Conservation (phyloP, 1,140 invertebrate genomes). For the Rhyzopertha dominica region DNA sequence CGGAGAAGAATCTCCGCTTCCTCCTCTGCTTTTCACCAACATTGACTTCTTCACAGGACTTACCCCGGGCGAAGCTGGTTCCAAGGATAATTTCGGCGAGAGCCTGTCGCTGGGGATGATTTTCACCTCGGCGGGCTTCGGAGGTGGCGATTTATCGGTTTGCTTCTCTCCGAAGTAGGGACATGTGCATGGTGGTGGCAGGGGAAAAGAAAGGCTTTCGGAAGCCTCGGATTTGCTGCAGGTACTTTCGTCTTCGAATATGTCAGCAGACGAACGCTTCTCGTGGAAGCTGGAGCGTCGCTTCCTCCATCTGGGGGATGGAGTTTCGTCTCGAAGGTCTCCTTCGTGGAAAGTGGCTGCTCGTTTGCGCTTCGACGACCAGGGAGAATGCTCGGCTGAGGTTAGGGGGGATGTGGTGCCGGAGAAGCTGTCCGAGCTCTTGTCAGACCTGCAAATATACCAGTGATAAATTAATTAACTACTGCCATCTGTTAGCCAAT, state of each 20-base stretch:
- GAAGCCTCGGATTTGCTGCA: slow-evolving; percentile 13
- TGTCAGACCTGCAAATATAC: slow-evolving; percentile 29
- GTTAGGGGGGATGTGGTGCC: slow-evolving; percentile 30
- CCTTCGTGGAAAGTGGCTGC: slow-evolving; percentile 54
- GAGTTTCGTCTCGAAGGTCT: slow-evolving; percentile 39
- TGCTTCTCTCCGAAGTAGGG: slow-evolving; percentile 67
- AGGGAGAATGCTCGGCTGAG: slow-evolving; percentile 24
- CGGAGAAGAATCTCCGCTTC: slow-evolving; percentile 28
- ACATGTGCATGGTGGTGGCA: slow-evolving; percentile 70
- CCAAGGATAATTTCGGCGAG: slow-evolving; percentile 10
- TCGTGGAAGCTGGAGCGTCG: slow-evolving; percentile 52
- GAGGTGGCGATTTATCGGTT: slow-evolving; percentile 45
- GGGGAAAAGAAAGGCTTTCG: slow-evolving; percentile 42
- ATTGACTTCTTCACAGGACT: slow-evolving; percentile 27
- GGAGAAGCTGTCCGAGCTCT: slow-evolving; percentile 34
- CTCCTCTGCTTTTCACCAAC: slow-evolving; percentile 18
- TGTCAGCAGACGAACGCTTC: slow-evolving; percentile 3
- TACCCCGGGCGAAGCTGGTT: slow-evolving; percentile 20
- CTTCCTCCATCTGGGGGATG: slow-evolving; percentile 40
- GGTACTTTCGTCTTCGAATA: slow-evolving; percentile 7
- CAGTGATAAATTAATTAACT: too few species aligned
- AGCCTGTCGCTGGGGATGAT: slow-evolving; percentile 49
- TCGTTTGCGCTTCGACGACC: slow-evolving; percentile 43
- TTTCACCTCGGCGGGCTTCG: slow-evolving; percentile 50
- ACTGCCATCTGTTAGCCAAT: too few species aligned